phyloP scores from a whole-genome alignment of 2,888 invertebrate species.

The Marasmarcha lunaedactyla region DNA sequence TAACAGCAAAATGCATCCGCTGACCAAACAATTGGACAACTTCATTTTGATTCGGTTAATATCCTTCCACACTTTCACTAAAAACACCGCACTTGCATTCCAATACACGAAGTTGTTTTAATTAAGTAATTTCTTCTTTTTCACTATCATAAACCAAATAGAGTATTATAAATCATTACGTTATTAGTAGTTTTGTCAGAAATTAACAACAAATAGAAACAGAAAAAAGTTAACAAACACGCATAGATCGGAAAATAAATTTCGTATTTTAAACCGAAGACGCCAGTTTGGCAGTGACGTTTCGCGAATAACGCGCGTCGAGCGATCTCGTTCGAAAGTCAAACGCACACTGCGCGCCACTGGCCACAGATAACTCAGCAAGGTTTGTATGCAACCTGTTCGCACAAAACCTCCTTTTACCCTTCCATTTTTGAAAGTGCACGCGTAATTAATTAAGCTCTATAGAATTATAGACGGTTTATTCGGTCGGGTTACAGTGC shows the following conservation, averaged over 20 bases:
- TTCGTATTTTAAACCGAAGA: not conserved
- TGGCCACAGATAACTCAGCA: constrained; percentile 40
- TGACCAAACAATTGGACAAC: not conserved
- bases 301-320: constrained; percentile 22
- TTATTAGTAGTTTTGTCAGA: too few species aligned
- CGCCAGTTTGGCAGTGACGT: not conserved
- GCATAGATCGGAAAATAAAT: not conserved
- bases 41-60: constrained; percentile 1
- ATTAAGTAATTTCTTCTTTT: constrained; percentile 1
- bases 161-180: not conserved
- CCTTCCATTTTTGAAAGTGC: constrained; percentile 22
- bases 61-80: constrained; percentile 3
- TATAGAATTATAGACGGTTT: constrained; percentile 10
- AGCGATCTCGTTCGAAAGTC: constrained; percentile 53
- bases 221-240: not conserved
- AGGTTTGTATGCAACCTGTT: constrained; percentile 24
- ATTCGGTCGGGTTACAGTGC: constrained; percentile 19
- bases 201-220: not conserved
- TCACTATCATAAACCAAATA: not conserved
- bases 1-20: not conserved
- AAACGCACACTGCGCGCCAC: constrained; percentile 43
- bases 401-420: constrained; percentile 28
- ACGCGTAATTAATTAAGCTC: constrained; percentile 26
- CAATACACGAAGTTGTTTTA: not conserved
- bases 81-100: not conserved